Evolutionary conservation across 2,113 vertebrate genomes (phyloP).

Genomic region (Psilopsiagon aurifrons): DNA sequence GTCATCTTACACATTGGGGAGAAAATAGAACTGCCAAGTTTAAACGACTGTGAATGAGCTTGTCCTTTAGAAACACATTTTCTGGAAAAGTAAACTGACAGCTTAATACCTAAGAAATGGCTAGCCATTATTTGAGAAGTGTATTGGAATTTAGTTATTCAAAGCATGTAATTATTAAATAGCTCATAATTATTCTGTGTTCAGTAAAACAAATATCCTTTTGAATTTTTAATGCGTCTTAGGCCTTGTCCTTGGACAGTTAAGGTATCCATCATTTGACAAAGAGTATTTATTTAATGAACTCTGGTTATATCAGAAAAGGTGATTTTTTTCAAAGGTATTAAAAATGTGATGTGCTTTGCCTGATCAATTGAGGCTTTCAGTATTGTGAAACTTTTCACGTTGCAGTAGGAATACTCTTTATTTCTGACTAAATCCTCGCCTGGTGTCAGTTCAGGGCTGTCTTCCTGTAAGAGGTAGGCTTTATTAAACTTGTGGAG

Average conservation of each 20-base stretch:
- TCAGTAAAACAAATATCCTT: neutral
- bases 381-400: neutral
- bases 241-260: neutral
- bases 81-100: neutral
- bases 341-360: neutral
- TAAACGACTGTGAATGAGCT: neutral
- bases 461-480: accelerated
- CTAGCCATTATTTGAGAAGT: neutral
- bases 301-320: neutral
- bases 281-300: neutral
- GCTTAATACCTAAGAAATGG: neutral
- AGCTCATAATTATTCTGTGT: neutral
- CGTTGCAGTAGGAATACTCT: neutral
- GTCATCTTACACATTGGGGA: neutral
- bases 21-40: neutral
- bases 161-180: neutral
- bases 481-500: neutral
- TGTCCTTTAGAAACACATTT: neutral
- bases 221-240: neutral
- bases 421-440: neutral
- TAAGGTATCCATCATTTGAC: neutral
- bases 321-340: neutral
- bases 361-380: accelerated
- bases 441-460: accelerated
- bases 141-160: neutral